Base-by-base conservation (phyloP, 1,140 invertebrate genomes). In the Pygmarrhopalites habei region DNA sequence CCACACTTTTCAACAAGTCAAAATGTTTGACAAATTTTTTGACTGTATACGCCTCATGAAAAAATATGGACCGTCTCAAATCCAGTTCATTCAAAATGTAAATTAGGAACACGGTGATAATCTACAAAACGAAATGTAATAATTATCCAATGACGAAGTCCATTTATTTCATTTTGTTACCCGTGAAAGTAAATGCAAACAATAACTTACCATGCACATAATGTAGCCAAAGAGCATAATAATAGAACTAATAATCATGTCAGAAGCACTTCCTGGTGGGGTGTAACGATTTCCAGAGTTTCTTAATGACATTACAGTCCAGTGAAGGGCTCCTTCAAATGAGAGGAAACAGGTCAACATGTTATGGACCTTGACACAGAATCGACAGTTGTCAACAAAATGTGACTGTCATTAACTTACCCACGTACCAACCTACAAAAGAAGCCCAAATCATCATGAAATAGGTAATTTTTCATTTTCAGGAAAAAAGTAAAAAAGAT, bases 41-140 rank as follows among this genome's bases (percentile, higher is more conserved):
- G 21, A 51, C 61, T 2, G 58, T 53, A 51, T 21, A 46, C 5
- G 61, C 61, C 32, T 63, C 61, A 26, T 63, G 61, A 58, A 63
- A 63, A 28, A 63, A 63, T 10, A 56, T 58, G 15, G 52, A 21
- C 19, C 61, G 52, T 25, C 43, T 14, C 3, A 57, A 26, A 28
- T 63, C 61, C 41, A 63, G 12, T 26, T 56, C 23, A 25, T 19
- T 46, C 17, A 32, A 14, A 32, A 63, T n/a, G 29, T 63, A 55
- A 35, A 63, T 56, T 2, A 21, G 15, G 10, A 63, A 2, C 32
- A 57, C n/a, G 15, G 52, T 30, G 14, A 63, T 47, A 39, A 30
- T 32, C n/a, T n/a, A n/a, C n/a, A n/a, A n/a, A n/a, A n/a, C n/a
- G n/a, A n/a, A n/a, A n/a, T n/a, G n/a, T n/a, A n/a, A n/a, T n/a